phyloP scores from a whole-genome alignment of 2,113 vertebrate genomes.

The Triplophysa rosa region DNA sequence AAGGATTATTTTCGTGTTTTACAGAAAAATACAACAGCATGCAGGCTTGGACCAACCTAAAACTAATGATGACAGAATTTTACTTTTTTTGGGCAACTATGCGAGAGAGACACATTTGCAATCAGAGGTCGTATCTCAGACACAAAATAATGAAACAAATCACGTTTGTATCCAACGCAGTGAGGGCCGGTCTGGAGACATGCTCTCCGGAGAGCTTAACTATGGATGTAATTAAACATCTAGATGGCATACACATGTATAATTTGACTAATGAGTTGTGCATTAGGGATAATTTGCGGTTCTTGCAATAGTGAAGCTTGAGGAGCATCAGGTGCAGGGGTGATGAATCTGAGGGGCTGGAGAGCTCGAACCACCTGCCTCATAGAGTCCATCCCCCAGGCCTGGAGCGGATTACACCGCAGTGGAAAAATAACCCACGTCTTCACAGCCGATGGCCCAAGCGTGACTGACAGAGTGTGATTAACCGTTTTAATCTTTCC shows the following conservation, averaged over 20 bases:
- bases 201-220: constrained; percentile 10
- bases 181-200: neutral
- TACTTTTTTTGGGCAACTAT: no score
- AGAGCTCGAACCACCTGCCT: constrained; percentile 29
- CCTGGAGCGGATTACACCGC: constrained; percentile 12
- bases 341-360: neutral
- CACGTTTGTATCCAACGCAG: neutral
- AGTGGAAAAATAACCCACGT: constrained; percentile 31
- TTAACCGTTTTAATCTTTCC: constrained; percentile 65
- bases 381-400: neutral
- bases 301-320: neutral
- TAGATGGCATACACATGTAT: constrained; percentile 33
- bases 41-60: no score
- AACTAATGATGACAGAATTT: no score
- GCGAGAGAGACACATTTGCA: neutral
- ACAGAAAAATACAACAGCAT: no score
- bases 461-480: constrained; percentile 54
- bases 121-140: neutral
- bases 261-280: constrained; percentile 34
- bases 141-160: neutral
- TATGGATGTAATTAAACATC: constrained; percentile 27
- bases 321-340: constrained; percentile 19
- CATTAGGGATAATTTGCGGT: constrained; percentile 34
- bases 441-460: constrained; percentile 36
- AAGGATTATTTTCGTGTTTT: no score